Evolutionary conservation across 53 echinoderm and acorn worm species (phyloP).

Genomic region (Stichopus horrens): DNA sequence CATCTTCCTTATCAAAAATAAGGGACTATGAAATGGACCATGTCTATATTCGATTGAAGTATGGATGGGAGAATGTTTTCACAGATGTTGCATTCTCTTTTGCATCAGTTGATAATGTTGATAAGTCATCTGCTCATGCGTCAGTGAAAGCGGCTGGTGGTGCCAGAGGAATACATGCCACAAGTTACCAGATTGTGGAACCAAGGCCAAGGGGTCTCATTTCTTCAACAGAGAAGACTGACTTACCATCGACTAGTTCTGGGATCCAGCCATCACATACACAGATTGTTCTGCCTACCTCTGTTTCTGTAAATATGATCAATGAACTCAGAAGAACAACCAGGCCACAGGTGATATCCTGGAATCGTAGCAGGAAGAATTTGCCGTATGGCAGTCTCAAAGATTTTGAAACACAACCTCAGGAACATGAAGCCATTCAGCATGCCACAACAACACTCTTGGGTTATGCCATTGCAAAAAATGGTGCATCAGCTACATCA

Average conservation of each 20-base stretch:
- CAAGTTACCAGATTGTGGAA: constrained; percentile 14
- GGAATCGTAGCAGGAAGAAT: not conserved
- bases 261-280: too few relatives aligned
- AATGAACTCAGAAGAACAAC: constrained; percentile 1
- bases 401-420: not conserved
- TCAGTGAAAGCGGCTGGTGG: not conserved
- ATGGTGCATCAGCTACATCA: not conserved
- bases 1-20: constrained; percentile 18
- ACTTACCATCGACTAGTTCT: too few relatives aligned
- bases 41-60: not conserved
- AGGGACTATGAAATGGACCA: constrained; percentile 25
- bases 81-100: not conserved
- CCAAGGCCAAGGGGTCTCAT: not conserved
- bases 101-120: constrained; percentile 21
- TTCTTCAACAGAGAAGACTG: too few relatives aligned
- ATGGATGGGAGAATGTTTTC: constrained; percentile 9
- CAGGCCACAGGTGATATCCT: not conserved
- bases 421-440: constrained; percentile 8
- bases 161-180: not conserved
- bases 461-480: constrained; percentile 3
- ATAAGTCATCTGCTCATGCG: not conserved
- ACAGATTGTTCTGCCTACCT: constrained; percentile 4
- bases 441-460: not conserved
- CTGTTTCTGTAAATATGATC: constrained; percentile 11
- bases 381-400: not conserved